Evolutionary conservation across 2,888 invertebrate species (phyloP), one percentile per base, ranked within the genome.

Genomic region (Stenodera caucasica): DNA sequence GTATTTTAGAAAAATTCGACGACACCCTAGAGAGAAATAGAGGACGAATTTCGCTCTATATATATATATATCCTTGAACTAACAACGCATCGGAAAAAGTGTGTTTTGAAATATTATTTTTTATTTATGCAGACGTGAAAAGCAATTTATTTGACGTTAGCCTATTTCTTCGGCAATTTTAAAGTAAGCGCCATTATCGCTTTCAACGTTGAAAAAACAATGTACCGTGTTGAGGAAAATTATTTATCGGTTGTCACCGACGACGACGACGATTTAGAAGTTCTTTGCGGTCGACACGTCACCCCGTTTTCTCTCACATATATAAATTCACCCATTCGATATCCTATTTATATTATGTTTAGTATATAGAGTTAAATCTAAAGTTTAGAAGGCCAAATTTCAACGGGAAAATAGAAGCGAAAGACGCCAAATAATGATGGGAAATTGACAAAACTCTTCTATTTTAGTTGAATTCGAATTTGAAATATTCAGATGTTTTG

Each of bases 21-120:
- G 21, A 12, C 12, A 1, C 45, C 15, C 18, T 9, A 3, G 40
- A 21, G 40, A 21, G 18, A 11, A 3, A 3, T 9, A n/a, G n/a
- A n/a, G n/a, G n/a, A n/a, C n/a, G n/a, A n/a, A n/a, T n/a, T n/a
- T n/a, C n/a, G n/a, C n/a, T n/a, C n/a, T n/a, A n/a, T n/a, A n/a
- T n/a, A n/a, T n/a, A n/a, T n/a, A n/a, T n/a, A n/a, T n/a, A n/a
- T n/a, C n/a, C n/a, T n/a, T n/a, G n/a, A n/a, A n/a, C n/a, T n/a
- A n/a, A n/a, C n/a, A n/a, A n/a, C n/a, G n/a, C n/a, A n/a, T n/a
- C n/a, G n/a, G n/a, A n/a, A n/a, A n/a, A n/a, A n/a, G n/a, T n/a
- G n/a, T n/a, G n/a, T n/a, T 45, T 21, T 45, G 45, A 45, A 45
- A 45, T 45, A 45, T 45, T 45, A 21, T 45, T 45, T 35, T 45